phyloP scores from a whole-genome alignment of 1,140 invertebrate species.

The Brachionus sp. region DNA sequence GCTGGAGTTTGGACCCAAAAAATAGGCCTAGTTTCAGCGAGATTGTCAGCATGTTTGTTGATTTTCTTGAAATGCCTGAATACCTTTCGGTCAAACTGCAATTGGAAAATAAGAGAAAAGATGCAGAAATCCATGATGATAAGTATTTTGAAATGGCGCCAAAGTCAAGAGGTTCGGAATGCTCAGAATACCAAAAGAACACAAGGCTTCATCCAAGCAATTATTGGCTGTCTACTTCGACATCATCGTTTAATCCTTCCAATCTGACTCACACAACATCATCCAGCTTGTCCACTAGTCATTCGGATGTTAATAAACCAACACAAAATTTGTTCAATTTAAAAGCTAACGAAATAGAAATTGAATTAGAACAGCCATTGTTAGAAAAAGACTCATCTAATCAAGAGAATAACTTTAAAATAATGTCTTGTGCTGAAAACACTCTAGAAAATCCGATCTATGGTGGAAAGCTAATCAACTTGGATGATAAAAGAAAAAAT shows the following conservation, averaged over 20 bases:
- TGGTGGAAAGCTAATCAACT: not conserved
- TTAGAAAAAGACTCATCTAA: not conserved
- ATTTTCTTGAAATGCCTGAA: not conserved
- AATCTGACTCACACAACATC: slow-evolving; percentile 7
- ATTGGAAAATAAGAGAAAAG: not conserved
- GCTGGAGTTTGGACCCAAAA: slow-evolving; percentile 46
- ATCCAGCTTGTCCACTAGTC: not conserved
- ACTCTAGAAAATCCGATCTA: slow-evolving; percentile 16
- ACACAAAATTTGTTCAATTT: slow-evolving; percentile 3
- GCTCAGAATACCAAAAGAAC: not conserved
- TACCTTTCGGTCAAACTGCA: not conserved
- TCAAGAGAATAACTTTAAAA: not conserved
- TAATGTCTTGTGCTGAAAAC: not conserved
- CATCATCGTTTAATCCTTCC: slow-evolving; percentile 10
- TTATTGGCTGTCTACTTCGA: not conserved
- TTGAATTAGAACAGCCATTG: not conserved
- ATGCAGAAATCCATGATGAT: not conserved
- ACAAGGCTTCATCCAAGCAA: not conserved
- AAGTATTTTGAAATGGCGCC: not conserved
- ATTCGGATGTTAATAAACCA: not conserved
- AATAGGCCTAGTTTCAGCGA: slow-evolving; percentile 46
- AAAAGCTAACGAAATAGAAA: not conserved
- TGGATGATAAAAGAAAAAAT: not conserved
- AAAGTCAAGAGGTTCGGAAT: not conserved
- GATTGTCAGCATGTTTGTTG: not conserved